Conservation (phyloP, 2,797 vertebrate genomes). For the Gila robusta region DNA sequence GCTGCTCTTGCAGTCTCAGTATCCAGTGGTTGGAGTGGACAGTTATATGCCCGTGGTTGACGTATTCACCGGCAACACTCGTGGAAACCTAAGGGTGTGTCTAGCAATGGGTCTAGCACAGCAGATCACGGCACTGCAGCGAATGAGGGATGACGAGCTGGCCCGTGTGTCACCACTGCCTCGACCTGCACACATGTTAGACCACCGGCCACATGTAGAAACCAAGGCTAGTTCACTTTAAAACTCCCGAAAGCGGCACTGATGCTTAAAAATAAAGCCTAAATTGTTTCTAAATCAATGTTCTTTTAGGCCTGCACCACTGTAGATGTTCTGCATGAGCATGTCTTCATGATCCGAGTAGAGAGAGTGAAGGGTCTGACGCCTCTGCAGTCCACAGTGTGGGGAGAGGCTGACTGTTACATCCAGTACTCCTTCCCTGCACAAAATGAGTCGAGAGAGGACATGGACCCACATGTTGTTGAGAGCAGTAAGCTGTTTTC, state of each 20-base stretch:
- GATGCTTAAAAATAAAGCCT: background rate
- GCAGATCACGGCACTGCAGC: conserved; percentile 88
- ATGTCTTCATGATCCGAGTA: conserved; percentile 88
- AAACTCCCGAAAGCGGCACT: background rate
- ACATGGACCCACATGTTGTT: conserved; percentile 68
- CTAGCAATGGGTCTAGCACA: conserved; percentile 90
- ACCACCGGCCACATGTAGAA: conserved; percentile 72
- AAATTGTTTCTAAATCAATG: background rate
- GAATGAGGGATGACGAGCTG: conserved; percentile 81
- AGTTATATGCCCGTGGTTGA: conserved; percentile 88
- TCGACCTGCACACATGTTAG: conserved; percentile 84
- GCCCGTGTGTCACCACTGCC: conserved; percentile 53
- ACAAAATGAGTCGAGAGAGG: conserved; percentile 71
- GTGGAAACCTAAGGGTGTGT: conserved; percentile 88
- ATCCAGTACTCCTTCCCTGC: conserved; percentile 91
- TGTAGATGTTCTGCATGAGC: conserved; percentile 78
- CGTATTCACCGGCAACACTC: conserved; percentile 85
- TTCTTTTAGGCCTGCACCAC: conserved; percentile 67
- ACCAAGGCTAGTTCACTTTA: conserved; percentile 67
- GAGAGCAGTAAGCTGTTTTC: conserved; percentile 79
- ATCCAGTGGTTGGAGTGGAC: conserved; percentile 93
- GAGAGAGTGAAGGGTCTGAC: conserved; percentile 86
- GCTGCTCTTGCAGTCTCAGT: conserved; percentile 90
- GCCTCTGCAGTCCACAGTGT: conserved; percentile 92
- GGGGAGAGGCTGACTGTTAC: conserved; percentile 98